phyloP scores from a whole-genome alignment of 2,797 vertebrate species.

The Falco concolor region DNA sequence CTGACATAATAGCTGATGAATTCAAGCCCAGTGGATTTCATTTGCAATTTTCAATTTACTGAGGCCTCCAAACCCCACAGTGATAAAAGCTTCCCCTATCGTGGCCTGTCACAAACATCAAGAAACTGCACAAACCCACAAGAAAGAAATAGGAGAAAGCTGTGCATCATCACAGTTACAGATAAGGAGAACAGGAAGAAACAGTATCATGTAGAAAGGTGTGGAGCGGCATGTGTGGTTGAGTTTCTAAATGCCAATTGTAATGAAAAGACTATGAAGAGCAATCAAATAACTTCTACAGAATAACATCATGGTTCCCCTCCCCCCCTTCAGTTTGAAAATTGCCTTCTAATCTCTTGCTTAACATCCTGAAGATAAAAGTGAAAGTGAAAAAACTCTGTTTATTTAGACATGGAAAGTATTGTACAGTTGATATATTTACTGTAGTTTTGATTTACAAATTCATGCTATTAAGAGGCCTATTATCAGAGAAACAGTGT shows the following conservation, averaged over 20 bases:
- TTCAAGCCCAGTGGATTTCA: constrained; percentile 95
- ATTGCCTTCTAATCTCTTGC: constrained; percentile 71
- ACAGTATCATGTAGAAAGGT: constrained; percentile 76
- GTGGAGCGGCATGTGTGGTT: constrained; percentile 76
- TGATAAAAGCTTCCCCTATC: constrained; percentile 99
- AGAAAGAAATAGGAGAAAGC: constrained; percentile 82
- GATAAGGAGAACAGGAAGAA: constrained; percentile 83
- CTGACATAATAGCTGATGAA: constrained; percentile 99
- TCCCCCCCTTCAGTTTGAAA: constrained; percentile 57
- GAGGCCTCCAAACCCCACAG: constrained; percentile 85
- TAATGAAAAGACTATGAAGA: constrained; percentile 79
- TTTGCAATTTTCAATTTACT: constrained; percentile 99
- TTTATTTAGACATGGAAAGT: constrained; percentile 64
- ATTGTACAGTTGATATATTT: constrained; percentile 27
- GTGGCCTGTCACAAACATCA: constrained; percentile 97
- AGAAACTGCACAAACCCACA: constrained; percentile 88
- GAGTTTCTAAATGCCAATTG: constrained; percentile 81
- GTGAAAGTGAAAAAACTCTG: constrained; percentile 31
- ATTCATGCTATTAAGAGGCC: constrained; percentile 10
- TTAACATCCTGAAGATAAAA: constrained; percentile 71
- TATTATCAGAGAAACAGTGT: background rate
- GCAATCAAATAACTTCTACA: constrained; percentile 74
- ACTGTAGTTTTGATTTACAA: constrained; percentile 59
- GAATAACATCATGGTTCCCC: constrained; percentile 62
- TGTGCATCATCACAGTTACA: constrained; percentile 80